Percentiles rank a stretch among this genome's conserved stretches.
Conservation (phyloP, 2,797 vertebrate genomes). For the Schizopygopsis malacanthus region DNA sequence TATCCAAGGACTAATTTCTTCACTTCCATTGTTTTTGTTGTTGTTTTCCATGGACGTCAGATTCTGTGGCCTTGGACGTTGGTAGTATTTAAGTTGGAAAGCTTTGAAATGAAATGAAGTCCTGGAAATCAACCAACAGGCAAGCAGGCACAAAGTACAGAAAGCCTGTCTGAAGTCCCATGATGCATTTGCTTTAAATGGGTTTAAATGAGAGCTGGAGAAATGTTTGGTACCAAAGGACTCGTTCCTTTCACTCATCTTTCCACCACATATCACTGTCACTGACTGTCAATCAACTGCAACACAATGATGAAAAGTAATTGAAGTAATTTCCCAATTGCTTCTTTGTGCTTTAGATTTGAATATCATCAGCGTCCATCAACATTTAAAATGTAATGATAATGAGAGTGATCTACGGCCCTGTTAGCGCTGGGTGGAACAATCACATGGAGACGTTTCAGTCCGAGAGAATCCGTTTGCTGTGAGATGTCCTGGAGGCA, state of each 20-base stretch:
- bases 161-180: conserved; percentile 23
- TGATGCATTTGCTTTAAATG: conserved; percentile 22
- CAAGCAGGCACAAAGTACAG: conserved; percentile 24
- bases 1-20: background rate
- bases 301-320: conserved; percentile 49
- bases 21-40: background rate
- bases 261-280: conserved; percentile 20
- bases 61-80: conserved; percentile 19
- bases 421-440: background rate
- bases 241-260: conserved; percentile 15
- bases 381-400: conserved; percentile 15
- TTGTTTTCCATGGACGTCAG: background rate
- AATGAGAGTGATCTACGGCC: conserved; percentile 15
- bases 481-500: conserved; percentile 57
- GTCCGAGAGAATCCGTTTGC: conserved; percentile 45
- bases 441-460: conserved; percentile 31
- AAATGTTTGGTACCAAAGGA: background rate
- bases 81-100: conserved; percentile 21
- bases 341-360: background rate
- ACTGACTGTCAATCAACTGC: conserved; percentile 30
- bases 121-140: conserved; percentile 34
- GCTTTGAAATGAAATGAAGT: conserved; percentile 17
- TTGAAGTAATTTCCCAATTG: conserved; percentile 3
- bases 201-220: conserved; percentile 10
- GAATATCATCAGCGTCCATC: conserved; percentile 11